Percentiles rank a stretch among this genome's conserved stretches.
These are phyloP conservation scores for Montipora capricornis DNA, from an alignment of 64 coral and sea anemone species.

Conservation along the genomic window DNA sequence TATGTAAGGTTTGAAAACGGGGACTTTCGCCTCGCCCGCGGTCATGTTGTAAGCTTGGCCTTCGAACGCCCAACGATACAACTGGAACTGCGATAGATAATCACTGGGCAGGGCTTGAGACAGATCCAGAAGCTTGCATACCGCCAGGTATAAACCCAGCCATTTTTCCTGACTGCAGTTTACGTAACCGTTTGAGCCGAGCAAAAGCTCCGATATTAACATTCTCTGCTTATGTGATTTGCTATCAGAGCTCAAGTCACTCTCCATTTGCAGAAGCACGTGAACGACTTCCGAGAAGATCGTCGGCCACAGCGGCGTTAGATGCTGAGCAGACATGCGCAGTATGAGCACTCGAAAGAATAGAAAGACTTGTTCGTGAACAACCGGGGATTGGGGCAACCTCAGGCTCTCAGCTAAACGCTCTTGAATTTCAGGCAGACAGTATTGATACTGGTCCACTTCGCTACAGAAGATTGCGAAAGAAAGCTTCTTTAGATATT, in stretches of 20 bases:
- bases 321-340: slow-evolving; percentile 91
- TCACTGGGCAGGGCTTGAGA: slow-evolving; percentile 72
- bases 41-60: slow-evolving; percentile 67
- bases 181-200: slow-evolving; percentile 85
- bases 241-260: slow-evolving; percentile 82
- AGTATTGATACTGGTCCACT: slow-evolving; percentile 89
- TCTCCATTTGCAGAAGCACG: slow-evolving; percentile 93
- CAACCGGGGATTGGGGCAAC: slow-evolving; percentile 84
- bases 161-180: slow-evolving; percentile 97
- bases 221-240: slow-evolving; percentile 86
- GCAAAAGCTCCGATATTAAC: slow-evolving; percentile 82
- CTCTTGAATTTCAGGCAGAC: slow-evolving; percentile 95
- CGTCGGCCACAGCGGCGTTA: slow-evolving; percentile 94
- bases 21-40: slow-evolving; percentile 27
- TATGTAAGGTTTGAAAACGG: slow-evolving; percentile 86
- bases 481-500: slow-evolving; percentile 86
- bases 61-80: slow-evolving; percentile 99
- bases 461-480: slow-evolving; percentile 97
- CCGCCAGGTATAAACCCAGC: slow-evolving; percentile 88
- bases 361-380: slow-evolving; percentile 96
- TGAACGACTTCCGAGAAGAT: slow-evolving; percentile 94
- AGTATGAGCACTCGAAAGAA: slow-evolving; percentile 88
- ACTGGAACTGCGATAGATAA: slow-evolving; percentile 85
- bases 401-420: slow-evolving; percentile 95
- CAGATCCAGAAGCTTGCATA: slow-evolving; percentile 93